phyloP scores from a whole-genome alignment of 2,113 vertebrate genomes.

The Tenebrosternarchus preto region DNA sequence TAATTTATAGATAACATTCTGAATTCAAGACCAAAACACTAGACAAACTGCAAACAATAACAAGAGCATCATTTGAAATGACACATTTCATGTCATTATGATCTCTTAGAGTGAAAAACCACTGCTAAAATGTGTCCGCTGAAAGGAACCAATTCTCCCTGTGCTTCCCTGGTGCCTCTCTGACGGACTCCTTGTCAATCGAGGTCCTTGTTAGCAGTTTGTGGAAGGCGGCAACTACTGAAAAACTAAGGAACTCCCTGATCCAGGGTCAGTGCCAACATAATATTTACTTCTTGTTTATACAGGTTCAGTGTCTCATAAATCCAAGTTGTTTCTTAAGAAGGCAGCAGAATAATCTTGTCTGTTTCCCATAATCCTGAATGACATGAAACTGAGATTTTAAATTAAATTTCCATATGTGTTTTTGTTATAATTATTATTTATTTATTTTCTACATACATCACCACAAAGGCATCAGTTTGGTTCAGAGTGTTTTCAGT shows the following conservation, averaged over 20 bases:
- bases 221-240: conserved; percentile 1
- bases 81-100: background rate
- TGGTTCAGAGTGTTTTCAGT: conserved; percentile 10
- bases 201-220: conserved; percentile 33
- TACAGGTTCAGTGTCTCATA: conserved; percentile 23
- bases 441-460: background rate
- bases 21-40: background rate
- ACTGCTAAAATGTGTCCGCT: background rate
- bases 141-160: too few species aligned
- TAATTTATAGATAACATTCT: background rate
- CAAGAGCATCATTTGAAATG: background rate
- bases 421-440: background rate
- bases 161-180: too few species aligned
- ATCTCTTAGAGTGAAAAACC: background rate
- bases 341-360: conserved; percentile 15
- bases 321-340: background rate
- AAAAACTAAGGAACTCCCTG: conserved; percentile 48
- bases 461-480: conserved; percentile 20
- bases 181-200: background rate
- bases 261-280: conserved; percentile 44
- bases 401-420: background rate
- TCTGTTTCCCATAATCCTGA: conserved; percentile 18
- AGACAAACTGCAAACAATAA: background rate
- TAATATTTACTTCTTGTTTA: conserved; percentile 18
- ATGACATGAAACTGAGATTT: background rate